A percentile compares a stretch with the other conserved stretches of the same genome.
Evolutionary conservation across 2,797 vertebrate genomes (phyloP).

Genomic region (Sebastes minor): DNA sequence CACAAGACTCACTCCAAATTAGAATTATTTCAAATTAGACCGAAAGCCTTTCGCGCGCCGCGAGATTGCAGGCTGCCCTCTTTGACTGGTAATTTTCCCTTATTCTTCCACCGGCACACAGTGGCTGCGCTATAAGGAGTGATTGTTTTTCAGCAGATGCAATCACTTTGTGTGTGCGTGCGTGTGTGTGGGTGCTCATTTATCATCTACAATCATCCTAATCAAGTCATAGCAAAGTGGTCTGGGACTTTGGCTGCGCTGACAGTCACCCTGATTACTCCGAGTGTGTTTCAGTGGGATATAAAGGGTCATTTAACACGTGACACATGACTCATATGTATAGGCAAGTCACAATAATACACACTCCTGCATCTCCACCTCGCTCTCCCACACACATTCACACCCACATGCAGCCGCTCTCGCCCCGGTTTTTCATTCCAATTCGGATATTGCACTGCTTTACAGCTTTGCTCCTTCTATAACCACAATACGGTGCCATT

Average conservation of each 20-base stretch:
- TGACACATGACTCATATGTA: constrained; percentile 45
- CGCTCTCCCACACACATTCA: constrained; percentile 20
- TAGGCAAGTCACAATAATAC: constrained; percentile 8
- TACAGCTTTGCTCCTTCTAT: constrained; percentile 18
- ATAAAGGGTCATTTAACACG: constrained; percentile 51
- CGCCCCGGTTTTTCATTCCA: constrained; percentile 20
- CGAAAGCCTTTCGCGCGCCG: constrained; percentile 25
- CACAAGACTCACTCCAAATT: constrained; percentile 53
- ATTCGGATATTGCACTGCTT: constrained; percentile 30
- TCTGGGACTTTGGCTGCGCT: constrained; percentile 20
- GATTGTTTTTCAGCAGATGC: constrained; percentile 66
- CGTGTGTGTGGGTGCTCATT: constrained; percentile 19
- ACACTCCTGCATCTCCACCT: not conserved
- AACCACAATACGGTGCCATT: constrained; percentile 38
- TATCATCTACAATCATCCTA: constrained; percentile 59
- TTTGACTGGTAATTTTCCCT: constrained; percentile 59
- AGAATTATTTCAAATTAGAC: constrained; percentile 67
- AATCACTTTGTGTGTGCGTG: constrained; percentile 52
- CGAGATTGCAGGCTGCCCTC: constrained; percentile 55
- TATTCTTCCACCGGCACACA: constrained; percentile 43
- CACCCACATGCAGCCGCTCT: constrained; percentile 13
- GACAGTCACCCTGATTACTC: constrained; percentile 51
- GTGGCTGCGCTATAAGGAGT: constrained; percentile 37
- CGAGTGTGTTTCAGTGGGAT: constrained; percentile 12
- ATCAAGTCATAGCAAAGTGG: constrained; percentile 60